Evolutionary conservation across 2,797 vertebrate genomes (phyloP).

Genomic region (Chiloscyllium punctatum): DNA sequence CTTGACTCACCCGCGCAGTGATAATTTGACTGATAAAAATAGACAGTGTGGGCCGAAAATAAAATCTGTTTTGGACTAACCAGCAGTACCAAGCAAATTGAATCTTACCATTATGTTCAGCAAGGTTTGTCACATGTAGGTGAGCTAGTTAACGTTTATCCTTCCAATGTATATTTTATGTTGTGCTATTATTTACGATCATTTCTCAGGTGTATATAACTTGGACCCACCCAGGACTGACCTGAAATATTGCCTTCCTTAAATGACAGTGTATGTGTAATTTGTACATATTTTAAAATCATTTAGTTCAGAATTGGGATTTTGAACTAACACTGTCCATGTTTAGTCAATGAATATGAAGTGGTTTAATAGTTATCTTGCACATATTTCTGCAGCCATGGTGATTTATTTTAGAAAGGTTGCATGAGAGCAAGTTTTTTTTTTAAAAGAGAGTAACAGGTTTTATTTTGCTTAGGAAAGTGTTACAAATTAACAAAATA

Average conservation of each 20-base stretch:
- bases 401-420: too few species aligned
- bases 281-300: too few species aligned
- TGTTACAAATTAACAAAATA: too few species aligned
- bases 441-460: too few species aligned
- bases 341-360: too few species aligned
- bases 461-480: too few species aligned
- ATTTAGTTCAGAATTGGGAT: too few species aligned
- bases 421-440: too few species aligned
- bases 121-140: background rate
- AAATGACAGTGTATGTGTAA: background rate
- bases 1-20: background rate
- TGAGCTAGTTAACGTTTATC: background rate
- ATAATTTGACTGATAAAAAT: background rate
- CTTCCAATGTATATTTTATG: background rate
- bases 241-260: background rate
- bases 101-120: background rate
- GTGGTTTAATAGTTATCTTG: too few species aligned
- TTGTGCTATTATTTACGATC: background rate
- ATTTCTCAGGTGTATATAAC: background rate
- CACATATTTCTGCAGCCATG: too few species aligned
- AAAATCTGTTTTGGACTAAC: background rate
- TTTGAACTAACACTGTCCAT: too few species aligned
- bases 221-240: too few species aligned
- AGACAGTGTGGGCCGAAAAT: background rate
- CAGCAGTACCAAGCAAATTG: background rate